These are phyloP conservation scores for Leptopilina myrica DNA, from an alignment of 2,888 invertebrate species.

Conservation along the genomic window DNA sequence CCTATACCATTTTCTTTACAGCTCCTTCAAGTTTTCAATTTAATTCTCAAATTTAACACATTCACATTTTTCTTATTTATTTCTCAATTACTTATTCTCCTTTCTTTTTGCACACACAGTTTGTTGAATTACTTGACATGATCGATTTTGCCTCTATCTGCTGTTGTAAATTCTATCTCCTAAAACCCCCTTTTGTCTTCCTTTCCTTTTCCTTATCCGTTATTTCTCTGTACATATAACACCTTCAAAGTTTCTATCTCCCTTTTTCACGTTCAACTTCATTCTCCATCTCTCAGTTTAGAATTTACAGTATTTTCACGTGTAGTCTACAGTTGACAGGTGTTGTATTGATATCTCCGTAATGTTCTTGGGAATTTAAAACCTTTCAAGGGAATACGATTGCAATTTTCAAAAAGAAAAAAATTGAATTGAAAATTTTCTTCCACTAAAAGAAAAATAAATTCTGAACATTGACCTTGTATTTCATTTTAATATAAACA, in stretches of 20 bases:
- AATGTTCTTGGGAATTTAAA: constrained; percentile 12
- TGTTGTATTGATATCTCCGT: constrained; percentile 37
- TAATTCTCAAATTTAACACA: too few relatives aligned
- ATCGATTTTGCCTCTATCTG: constrained; percentile 15
- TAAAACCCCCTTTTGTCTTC: neutral
- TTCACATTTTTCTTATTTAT: neutral
- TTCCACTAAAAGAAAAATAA: too few relatives aligned
- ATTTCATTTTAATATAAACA: too few relatives aligned
- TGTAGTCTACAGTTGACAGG: constrained; percentile 16
- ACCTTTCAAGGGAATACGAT: constrained; percentile 12
- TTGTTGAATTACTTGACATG: neutral
- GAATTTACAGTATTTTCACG: constrained; percentile 1
- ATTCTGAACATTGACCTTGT: too few relatives aligned
- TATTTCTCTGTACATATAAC: neutral
- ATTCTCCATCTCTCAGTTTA: constrained; percentile 11
- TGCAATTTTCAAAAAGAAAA: neutral
- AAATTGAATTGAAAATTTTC: constrained; percentile 6
- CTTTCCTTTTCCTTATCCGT: neutral
- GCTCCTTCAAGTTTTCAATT: too few relatives aligned
- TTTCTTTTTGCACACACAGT: neutral
- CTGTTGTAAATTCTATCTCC: neutral
- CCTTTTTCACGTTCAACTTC: neutral
- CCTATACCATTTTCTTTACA: too few relatives aligned
- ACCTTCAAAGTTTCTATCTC: neutral
- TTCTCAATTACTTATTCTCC: neutral